Evolutionary conservation across 2,113 vertebrate species (phyloP).

Genomic region (Ifrita kowaldi): DNA sequence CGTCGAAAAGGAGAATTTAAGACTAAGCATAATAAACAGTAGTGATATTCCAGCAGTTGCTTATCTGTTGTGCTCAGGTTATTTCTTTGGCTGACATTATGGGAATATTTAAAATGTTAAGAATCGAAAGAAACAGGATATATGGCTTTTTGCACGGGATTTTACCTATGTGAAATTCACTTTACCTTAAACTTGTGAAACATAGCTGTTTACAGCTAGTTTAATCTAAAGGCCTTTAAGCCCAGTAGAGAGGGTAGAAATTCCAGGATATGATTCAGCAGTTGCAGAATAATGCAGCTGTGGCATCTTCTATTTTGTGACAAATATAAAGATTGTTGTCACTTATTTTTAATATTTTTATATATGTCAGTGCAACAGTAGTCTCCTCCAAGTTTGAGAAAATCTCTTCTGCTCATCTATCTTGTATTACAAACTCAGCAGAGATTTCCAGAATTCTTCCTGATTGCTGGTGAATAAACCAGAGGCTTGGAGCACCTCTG

Average conservation of each 20-base stretch:
- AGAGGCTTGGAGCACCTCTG: not conserved
- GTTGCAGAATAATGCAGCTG: not conserved
- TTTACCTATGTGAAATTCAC: not conserved
- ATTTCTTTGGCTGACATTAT: not conserved
- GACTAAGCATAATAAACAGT: not conserved
- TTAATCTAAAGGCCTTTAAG: not conserved
- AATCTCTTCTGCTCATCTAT: not conserved
- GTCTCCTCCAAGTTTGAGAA: not conserved
- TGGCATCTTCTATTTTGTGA: not conserved
- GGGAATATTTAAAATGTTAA: not conserved
- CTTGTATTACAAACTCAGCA: not conserved
- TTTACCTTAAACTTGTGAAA: not conserved
- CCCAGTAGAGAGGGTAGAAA: not conserved
- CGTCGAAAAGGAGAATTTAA: not conserved
- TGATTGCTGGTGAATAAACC: not conserved
- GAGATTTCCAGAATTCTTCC: not conserved
- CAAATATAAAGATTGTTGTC: not conserved
- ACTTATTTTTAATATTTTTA: not conserved
- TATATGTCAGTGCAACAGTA: not conserved
- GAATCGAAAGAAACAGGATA: not conserved
- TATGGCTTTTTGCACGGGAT: not conserved
- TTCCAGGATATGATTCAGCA: not conserved
- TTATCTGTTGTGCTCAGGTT: not conserved
- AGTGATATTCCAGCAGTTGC: rapidly evolving
- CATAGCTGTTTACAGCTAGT: not conserved